Evolutionary conservation across 2,113 vertebrate genomes (phyloP).

Genomic region (Oncorhynchus tshawytscha): DNA sequence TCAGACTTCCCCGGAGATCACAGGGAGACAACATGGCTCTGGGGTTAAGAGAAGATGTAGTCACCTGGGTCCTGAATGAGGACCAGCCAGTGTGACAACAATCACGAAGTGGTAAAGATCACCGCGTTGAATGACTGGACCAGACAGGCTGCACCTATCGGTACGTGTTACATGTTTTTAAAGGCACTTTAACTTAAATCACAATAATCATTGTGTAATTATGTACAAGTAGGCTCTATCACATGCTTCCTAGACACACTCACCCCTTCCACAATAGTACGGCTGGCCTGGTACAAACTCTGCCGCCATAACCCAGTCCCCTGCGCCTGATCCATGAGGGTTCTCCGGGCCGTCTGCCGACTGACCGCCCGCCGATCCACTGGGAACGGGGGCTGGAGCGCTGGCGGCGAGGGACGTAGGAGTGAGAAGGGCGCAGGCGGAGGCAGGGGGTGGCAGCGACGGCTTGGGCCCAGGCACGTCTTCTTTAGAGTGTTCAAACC

Average conservation of each 20-base stretch:
- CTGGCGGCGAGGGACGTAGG: slow-evolving; percentile 68
- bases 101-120: no score
- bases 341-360: slow-evolving; percentile 52
- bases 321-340: slow-evolving; percentile 68
- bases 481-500: slow-evolving; percentile 93
- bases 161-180: no score
- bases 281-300: slow-evolving; percentile 98
- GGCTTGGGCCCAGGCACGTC: slow-evolving; percentile 70
- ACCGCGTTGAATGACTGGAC: no score
- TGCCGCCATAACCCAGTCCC: slow-evolving; percentile 97
- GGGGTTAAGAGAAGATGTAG: no score
- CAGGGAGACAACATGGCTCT: no score
- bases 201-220: no score
- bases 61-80: no score
- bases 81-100: no score
- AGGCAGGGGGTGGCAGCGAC: slow-evolving; percentile 53
- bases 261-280: slow-evolving; percentile 95
- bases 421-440: not conserved
- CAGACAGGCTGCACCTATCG: no score
- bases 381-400: slow-evolving; percentile 67
- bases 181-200: no score
- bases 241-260: slow-evolving; percentile 46
- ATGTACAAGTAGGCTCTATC: not conserved
- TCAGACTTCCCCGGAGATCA: no score
- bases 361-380: slow-evolving; percentile 62